These are phyloP conservation scores for Hipposideros armiger DNA, from an alignment of 2,113 vertebrate species.

Conservation along the genomic window DNA sequence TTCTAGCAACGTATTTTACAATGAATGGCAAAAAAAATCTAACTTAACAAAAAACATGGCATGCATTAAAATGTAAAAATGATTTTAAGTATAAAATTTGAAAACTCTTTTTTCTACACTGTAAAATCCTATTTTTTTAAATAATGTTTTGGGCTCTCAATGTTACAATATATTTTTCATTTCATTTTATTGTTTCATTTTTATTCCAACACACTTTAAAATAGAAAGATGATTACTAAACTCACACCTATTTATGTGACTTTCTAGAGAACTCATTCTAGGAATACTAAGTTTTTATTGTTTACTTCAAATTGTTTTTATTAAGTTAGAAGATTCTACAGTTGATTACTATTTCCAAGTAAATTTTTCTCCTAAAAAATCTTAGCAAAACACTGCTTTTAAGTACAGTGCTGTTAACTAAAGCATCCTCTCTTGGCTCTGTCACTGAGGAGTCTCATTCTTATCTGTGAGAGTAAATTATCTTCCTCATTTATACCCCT, in stretches of 20 bases:
- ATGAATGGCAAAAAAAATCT: conserved; percentile 56
- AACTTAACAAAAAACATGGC: conserved; percentile 54
- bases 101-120: conserved; percentile 22
- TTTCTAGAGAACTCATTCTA: conserved; percentile 44
- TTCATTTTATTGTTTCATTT: conserved; percentile 47
- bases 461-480: not conserved
- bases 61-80: conserved; percentile 51
- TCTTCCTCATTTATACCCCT: conserved; percentile 16
- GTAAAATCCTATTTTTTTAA: not conserved
- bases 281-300: conserved; percentile 6
- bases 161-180: not conserved
- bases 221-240: conserved; percentile 42
- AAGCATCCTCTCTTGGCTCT: not conserved
- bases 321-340: conserved; percentile 34
- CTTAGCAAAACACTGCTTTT: not conserved
- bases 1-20: not conserved
- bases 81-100: conserved; percentile 53
- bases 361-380: not conserved
- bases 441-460: not conserved
- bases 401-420: not conserved
- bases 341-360: conserved; percentile 42
- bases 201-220: conserved; percentile 16
- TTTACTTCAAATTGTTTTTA: conserved; percentile 27
- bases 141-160: conserved; percentile 18
- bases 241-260: not conserved